phyloP scores from a whole-genome alignment of 2,113 vertebrate genomes.

The Dipodomys spectabilis region DNA sequence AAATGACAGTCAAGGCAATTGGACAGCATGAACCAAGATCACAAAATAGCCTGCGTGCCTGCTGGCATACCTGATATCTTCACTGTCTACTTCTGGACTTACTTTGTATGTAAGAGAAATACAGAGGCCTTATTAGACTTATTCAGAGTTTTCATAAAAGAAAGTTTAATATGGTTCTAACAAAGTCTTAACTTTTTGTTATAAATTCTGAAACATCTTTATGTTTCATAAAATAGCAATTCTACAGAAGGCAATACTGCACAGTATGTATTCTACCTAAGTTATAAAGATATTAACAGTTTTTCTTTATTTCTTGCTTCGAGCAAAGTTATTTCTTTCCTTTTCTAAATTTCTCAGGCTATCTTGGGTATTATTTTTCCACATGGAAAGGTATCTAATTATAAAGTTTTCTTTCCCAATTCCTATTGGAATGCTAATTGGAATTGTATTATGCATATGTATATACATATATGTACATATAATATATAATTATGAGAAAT shows the following conservation, averaged over 20 bases:
- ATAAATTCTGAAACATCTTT: slow-evolving; percentile 38
- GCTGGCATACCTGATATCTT: too few relatives aligned
- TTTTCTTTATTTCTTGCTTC: background rate
- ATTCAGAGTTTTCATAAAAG: background rate
- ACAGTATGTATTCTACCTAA: background rate
- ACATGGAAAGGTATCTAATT: slow-evolving; percentile 45
- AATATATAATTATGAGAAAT: background rate
- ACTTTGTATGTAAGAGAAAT: background rate
- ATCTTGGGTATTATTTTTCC: slow-evolving; percentile 17
- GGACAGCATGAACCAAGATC: background rate
- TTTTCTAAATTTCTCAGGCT: slow-evolving; percentile 50
- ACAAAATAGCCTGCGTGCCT: background rate
- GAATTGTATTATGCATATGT: background rate
- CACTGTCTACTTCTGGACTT: background rate
- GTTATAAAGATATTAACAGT: background rate
- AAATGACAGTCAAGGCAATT: background rate
- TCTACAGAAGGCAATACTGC: background rate
- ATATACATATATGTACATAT: background rate
- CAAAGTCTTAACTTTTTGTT: slow-evolving; percentile 28
- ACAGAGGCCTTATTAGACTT: background rate
- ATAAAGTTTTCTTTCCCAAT: background rate
- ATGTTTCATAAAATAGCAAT: slow-evolving; percentile 30
- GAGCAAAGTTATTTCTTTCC: background rate
- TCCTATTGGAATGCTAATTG: slow-evolving; percentile 26
- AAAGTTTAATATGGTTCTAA: background rate